Conservation (phyloP, 2,888 invertebrate species). For the Nycteola revayana region DNA sequence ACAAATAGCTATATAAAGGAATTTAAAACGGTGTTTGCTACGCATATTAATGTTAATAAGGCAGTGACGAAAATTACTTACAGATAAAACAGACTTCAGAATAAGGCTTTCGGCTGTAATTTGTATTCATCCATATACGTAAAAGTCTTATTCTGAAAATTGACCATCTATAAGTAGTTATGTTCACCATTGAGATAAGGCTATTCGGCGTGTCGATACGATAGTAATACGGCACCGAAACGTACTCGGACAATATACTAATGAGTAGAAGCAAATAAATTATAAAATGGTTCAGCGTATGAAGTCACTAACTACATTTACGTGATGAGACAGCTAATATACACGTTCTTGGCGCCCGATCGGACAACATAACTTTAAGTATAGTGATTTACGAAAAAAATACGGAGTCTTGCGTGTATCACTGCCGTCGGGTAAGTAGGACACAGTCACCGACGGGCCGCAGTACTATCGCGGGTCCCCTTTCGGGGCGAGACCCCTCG, state of each 20-base stretch:
- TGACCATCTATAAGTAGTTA: too few species aligned
- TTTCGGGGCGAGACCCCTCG: too few species aligned
- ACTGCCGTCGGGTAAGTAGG: too few species aligned
- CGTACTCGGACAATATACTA: conserved; percentile 8
- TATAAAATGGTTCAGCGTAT: conserved; percentile 14
- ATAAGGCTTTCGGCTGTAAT: too few species aligned
- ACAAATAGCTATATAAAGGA: conserved; percentile 43
- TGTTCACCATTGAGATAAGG: conserved; percentile 33
- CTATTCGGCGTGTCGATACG: conserved; percentile 45
- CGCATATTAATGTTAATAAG: conserved; percentile 28
- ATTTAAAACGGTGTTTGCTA: conserved; percentile 53
- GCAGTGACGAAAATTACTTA: too few species aligned
- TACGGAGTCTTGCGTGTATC: too few species aligned
- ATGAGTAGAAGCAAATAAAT: conserved; percentile 18
- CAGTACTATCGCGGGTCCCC: conserved; percentile 29
- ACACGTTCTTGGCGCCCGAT: conserved; percentile 1
- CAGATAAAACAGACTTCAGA: too few species aligned
- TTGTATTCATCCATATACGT: too few species aligned
- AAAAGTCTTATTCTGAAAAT: too few species aligned
- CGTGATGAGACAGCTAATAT: conserved; percentile 6
- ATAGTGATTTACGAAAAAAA: background rate
- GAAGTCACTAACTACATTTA: conserved; percentile 18
- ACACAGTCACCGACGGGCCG: conserved; percentile 1
- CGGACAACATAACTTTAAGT: background rate
- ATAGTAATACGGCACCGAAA: conserved; percentile 42